Evolutionary conservation across 1,140 invertebrate genomes (phyloP), one percentile per base, ranked within the genome.

Genomic region (Ostrea edulis): DNA sequence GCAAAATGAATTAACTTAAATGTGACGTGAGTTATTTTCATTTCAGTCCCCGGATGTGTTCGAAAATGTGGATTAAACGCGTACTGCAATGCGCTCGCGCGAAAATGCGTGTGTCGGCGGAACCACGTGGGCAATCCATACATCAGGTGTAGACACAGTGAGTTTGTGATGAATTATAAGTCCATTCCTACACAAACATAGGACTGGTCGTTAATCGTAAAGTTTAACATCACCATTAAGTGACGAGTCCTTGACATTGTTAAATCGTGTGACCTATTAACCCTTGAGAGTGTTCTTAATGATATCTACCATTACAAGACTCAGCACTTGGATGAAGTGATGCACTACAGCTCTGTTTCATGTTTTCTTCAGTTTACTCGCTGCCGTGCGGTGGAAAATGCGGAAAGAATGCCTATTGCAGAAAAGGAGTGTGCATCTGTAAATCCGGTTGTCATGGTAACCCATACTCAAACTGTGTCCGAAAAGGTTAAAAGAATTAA

Each of bases 361-460:
- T 62, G 7, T 62, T n/a, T 8, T 0, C n/a, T 62, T 62, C 25
- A 77, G 68, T 12, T 29, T 77, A 44, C 68, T 77, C 68, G 2
- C 25, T 77, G 25, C 68, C 68, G 25, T 77, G 68, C 25, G 68
- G 68, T 29, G 68, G 68, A 9, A 77, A 77, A 29, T 77, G 68
- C 11, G 68, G 68, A 12, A 35, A 77, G 29, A 77, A 77, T 9
- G 68, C 68, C 12, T 77, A 35, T 12, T 77, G 68, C 14, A 77
- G 68, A 77, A 77, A 77, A 35, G 22, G 68, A 7, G 68, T 77
- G 68, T 77, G 68, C 29, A 25, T 77, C 68, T 77, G 68, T 77
- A 77, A 77, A 77, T 35, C 68, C 29, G 29, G 25, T 35, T 77
- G 68, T 77, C 68, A 77, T 77, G 68, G 68, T 8, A 77, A 77